Evolutionary conservation across 2,888 invertebrate genomes (phyloP).

Genomic region (Drosophila pseudotalamancana): DNA sequence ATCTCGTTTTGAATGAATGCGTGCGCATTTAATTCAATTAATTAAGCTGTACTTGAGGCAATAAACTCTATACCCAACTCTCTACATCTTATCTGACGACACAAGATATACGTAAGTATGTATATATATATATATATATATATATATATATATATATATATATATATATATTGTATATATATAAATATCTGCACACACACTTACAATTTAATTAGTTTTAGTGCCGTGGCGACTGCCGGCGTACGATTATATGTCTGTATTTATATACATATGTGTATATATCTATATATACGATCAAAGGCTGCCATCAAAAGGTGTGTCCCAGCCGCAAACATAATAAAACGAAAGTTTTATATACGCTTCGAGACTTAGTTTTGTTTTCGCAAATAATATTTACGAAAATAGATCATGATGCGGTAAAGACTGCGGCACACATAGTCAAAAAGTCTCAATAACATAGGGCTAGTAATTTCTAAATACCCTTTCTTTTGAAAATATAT

Average conservation of each 20-base stretch:
- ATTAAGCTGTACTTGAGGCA: slow-evolving; percentile 75
- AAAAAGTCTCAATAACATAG: too few relatives aligned
- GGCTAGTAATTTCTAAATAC: slow-evolving; percentile 5
- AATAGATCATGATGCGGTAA: slow-evolving; percentile 72
- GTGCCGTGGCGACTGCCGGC: slow-evolving; percentile 23
- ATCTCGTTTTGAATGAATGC: slow-evolving; percentile 51
- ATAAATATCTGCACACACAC: slow-evolving; percentile 31
- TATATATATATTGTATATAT: too few relatives aligned
- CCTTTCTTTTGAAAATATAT: too few relatives aligned
- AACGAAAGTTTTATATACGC: slow-evolving; percentile 57
- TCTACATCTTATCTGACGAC: slow-evolving; percentile 47
- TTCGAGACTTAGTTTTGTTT: slow-evolving; percentile 41
- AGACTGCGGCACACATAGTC: slow-evolving; percentile 51
- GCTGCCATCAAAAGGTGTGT: slow-evolving; percentile 68
- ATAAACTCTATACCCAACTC: slow-evolving; percentile 58
- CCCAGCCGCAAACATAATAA: slow-evolving; percentile 58
- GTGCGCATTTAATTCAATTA: slow-evolving; percentile 77
- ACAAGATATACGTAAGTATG: slow-evolving; percentile 20
- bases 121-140: not conserved
- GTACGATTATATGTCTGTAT: slow-evolving; percentile 8
- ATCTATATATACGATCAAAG: slow-evolving; percentile 61
- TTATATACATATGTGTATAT: slow-evolving; percentile 9
- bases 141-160: not conserved
- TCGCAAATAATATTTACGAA: slow-evolving; percentile 71
- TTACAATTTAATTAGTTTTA: slow-evolving; percentile 54